Percentiles rank a stretch among this genome's conserved stretches.
These are phyloP conservation scores for Pipistrellus kuhlii DNA, from an alignment of 2,797 vertebrate genomes.

Conservation along the genomic window DNA sequence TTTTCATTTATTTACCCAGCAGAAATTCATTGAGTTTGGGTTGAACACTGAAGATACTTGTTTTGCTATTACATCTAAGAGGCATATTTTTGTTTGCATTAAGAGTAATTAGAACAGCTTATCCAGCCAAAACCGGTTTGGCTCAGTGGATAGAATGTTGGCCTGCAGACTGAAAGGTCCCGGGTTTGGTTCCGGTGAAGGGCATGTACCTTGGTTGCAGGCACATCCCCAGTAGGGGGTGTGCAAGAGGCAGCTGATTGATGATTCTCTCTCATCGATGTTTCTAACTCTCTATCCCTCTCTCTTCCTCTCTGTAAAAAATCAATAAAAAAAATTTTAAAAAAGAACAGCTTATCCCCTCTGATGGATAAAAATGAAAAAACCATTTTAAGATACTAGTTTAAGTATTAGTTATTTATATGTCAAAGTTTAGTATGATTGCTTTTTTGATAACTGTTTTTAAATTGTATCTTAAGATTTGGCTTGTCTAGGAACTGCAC, in stretches of 20 bases:
- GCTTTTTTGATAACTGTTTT: slow-evolving; percentile 16
- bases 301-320: too few relatives aligned
- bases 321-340: too few relatives aligned
- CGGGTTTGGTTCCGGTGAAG: too few relatives aligned
- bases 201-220: too few relatives aligned
- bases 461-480: slow-evolving; percentile 17
- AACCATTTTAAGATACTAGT: neutral
- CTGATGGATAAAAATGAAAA: neutral
- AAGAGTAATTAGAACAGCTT: neutral
- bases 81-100: slow-evolving; percentile 35
- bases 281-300: too few relatives aligned
- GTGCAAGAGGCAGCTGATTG: too few relatives aligned
- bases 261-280: too few relatives aligned
- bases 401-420: neutral
- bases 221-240: too few relatives aligned
- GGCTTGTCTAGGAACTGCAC: neutral
- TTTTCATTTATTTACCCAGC: neutral
- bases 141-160: too few relatives aligned
- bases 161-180: too few relatives aligned
- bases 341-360: neutral
- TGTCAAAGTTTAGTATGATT: neutral
- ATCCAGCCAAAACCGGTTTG: neutral
- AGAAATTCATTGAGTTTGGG: slow-evolving; percentile 6
- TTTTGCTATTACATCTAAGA: slow-evolving; percentile 4
- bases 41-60: neutral